These are phyloP conservation scores for Ibidorhyncha struthersii DNA, from an alignment of 2,113 vertebrate genomes.

Conservation along the genomic window DNA sequence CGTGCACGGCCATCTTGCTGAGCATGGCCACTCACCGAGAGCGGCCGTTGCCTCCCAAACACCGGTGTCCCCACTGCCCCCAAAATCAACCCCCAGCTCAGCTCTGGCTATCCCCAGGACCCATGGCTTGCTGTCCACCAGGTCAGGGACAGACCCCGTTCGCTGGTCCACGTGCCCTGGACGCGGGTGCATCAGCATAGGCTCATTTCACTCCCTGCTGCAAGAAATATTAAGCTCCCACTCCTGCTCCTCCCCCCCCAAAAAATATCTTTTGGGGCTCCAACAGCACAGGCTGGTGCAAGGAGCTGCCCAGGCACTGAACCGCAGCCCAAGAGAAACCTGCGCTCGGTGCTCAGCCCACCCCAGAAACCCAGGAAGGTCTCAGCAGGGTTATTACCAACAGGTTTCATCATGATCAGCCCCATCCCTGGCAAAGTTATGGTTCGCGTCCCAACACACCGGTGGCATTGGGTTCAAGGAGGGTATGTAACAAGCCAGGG, in stretches of 20 bases:
- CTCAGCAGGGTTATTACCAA: background rate
- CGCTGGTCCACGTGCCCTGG: rapidly evolving
- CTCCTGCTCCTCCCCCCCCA: background rate
- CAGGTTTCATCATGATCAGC: background rate
- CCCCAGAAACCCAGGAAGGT: background rate
- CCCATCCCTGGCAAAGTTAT: background rate
- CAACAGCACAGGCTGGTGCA: background rate
- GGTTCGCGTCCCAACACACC: rapidly evolving
- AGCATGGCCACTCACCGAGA: background rate
- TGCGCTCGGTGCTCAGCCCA: rapidly evolving
- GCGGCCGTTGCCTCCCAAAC: background rate
- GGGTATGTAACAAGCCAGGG: rapidly evolving
- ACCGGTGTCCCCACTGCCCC: rapidly evolving
- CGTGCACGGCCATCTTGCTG: conserved; percentile 10
- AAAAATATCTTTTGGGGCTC: background rate
- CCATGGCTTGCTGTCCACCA: rapidly evolving
- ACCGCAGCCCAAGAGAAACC: background rate
- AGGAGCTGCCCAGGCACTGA: background rate
- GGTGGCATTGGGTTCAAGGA: rapidly evolving
- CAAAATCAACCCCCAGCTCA: background rate
- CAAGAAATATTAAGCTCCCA: background rate
- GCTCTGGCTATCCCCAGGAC: background rate
- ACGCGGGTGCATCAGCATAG: rapidly evolving
- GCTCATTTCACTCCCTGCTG: background rate
- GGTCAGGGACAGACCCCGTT: rapidly evolving